These are phyloP conservation scores for human (Homo sapiens) DNA, from an alignment of 2,113 vertebrate species.

Conservation along the genomic window DNA sequence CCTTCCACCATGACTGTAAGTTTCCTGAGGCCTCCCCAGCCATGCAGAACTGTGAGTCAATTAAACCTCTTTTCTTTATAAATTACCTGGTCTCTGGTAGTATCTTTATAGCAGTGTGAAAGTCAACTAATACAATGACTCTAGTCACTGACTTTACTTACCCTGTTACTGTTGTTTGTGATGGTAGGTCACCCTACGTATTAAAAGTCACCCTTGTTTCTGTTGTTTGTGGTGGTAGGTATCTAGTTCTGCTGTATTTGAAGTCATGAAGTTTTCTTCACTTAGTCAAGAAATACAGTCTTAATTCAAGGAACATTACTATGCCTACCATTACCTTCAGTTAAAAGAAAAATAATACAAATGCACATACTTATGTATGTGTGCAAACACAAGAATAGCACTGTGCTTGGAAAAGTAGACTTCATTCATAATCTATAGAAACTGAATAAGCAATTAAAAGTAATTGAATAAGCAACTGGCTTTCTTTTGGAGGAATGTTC, in stretches of 20 bases:
- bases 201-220: background rate
- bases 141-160: too few relatives aligned
- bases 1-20: too few relatives aligned
- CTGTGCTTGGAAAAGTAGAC: background rate
- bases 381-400: background rate
- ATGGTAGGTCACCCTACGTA: background rate
- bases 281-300: background rate
- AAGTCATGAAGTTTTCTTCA: background rate
- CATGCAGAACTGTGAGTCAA: too few relatives aligned
- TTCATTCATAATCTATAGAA: conserved; percentile 61
- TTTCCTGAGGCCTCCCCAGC: too few relatives aligned
- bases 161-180: background rate
- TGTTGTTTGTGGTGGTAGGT: background rate
- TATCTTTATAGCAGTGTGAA: too few relatives aligned
- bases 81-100: too few relatives aligned
- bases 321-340: background rate
- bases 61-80: too few relatives aligned
- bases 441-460: conserved; percentile 57
- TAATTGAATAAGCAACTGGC: conserved; percentile 58
- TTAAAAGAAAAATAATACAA: background rate
- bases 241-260: background rate
- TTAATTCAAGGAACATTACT: background rate
- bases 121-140: too few relatives aligned
- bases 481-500: conserved; percentile 35
- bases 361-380: accelerated